phyloP scores from a whole-genome alignment of 2,113 vertebrate species.

The Gnathonemus echidnorhynchus region DNA sequence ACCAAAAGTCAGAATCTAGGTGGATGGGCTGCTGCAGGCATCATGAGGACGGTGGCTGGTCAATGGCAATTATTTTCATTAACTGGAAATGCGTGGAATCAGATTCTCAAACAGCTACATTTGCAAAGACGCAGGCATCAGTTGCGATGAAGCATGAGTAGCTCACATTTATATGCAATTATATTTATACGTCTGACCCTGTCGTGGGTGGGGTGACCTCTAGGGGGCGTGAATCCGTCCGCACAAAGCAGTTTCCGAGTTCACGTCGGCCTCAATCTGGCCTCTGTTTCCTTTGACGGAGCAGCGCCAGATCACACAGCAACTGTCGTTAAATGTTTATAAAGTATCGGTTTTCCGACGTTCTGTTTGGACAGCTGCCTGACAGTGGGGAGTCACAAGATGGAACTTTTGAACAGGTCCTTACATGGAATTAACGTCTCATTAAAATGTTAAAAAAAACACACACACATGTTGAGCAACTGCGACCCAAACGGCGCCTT shows the following conservation, averaged over 20 bases:
- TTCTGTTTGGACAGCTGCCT: conserved; percentile 68
- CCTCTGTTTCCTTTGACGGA: conserved; percentile 60
- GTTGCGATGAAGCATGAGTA: conserved; percentile 50
- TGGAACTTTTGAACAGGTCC: conserved; percentile 51
- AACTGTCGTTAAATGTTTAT: conserved; percentile 71
- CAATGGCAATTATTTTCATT: conserved; percentile 22
- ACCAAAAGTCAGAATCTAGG: background rate
- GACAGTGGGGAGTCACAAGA: conserved; percentile 53
- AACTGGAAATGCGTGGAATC: conserved; percentile 42
- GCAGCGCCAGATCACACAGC: conserved; percentile 71
- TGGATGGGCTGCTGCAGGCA: background rate
- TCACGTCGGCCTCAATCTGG: conserved; percentile 50
- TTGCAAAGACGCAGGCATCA: conserved; percentile 56
- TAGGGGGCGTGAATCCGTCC: conserved; percentile 48
- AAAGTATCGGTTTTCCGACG: conserved; percentile 61
- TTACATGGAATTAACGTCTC: conserved; percentile 55
- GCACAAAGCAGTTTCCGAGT: conserved; percentile 54
- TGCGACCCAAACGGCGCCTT: background rate
- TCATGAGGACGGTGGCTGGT: background rate
- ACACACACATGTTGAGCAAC: background rate
- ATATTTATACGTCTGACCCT: conserved; percentile 35
- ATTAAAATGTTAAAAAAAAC: conserved; percentile 52
- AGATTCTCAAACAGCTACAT: conserved; percentile 43
- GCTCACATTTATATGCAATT: conserved; percentile 48
- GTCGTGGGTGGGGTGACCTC: conserved; percentile 51